Percentiles rank a stretch among this genome's conserved stretches.
Conservation (phyloP, 2,888 invertebrate genomes). For the Glyphotaelius pellucidus region DNA sequence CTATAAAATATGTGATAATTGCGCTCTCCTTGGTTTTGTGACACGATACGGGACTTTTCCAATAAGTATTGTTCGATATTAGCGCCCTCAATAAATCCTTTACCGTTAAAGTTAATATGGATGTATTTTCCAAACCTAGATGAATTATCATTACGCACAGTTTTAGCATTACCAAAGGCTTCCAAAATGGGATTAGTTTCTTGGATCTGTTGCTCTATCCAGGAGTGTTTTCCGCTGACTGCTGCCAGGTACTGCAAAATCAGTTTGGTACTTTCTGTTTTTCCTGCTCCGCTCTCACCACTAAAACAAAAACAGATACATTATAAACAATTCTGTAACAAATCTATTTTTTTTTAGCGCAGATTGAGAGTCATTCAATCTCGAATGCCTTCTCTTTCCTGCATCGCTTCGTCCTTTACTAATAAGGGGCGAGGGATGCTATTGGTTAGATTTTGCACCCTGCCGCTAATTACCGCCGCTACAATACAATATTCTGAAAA, state of each 20-base stretch:
- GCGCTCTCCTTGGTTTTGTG: conserved; percentile 91
- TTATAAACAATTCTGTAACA: background rate
- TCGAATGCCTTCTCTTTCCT: too few relatives aligned
- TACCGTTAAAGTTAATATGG: conserved; percentile 89
- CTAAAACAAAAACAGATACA: conserved; percentile 73
- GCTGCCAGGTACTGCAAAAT: conserved; percentile 96
- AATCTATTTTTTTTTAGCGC: too few relatives aligned
- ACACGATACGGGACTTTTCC: conserved; percentile 95
- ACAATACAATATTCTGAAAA: background rate
- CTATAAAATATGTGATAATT: conserved; percentile 98
- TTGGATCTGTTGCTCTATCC: conserved; percentile 98
- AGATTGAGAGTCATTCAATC: too few relatives aligned
- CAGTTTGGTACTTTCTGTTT: conserved; percentile 96
- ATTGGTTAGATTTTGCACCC: too few relatives aligned
- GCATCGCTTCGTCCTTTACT: too few relatives aligned
- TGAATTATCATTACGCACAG: conserved; percentile 96
- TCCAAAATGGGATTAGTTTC: conserved; percentile 98
- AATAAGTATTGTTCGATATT: conserved; percentile 96
- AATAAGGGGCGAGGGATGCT: too few relatives aligned
- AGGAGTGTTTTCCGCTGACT: conserved; percentile 95
- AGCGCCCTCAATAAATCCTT: conserved; percentile 94
- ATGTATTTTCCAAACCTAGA: conserved; percentile 95
- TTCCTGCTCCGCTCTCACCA: conserved; percentile 97
- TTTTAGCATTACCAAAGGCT: conserved; percentile 98
- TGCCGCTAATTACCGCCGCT: too few relatives aligned